Conservation (phyloP, 2,797 vertebrate genomes). For the Eurystomus glaucurus region DNA sequence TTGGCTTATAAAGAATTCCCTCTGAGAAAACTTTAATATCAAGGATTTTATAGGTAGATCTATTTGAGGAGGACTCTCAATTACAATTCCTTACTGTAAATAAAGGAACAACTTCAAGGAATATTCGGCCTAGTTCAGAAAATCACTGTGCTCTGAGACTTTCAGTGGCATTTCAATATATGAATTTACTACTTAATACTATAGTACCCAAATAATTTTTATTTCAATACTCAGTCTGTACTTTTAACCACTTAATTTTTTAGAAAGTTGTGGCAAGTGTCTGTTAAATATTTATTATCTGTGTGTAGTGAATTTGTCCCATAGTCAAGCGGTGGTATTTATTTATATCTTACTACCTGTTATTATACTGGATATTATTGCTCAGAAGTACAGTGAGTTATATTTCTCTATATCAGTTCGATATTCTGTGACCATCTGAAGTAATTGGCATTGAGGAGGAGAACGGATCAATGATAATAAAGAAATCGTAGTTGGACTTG, state of each 20-base stretch:
- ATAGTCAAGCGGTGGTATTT: neutral
- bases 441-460: slow-evolving; percentile 30
- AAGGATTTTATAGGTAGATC: neutral
- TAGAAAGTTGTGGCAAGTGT: neutral
- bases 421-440: slow-evolving; percentile 33
- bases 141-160: neutral
- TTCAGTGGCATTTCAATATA: neutral
- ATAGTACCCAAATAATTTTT: neutral
- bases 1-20: neutral
- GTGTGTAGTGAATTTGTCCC: neutral
- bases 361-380: neutral
- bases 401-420: slow-evolving; percentile 37
- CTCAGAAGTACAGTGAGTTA: neutral
- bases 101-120: neutral
- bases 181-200: neutral
- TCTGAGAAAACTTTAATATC: neutral
- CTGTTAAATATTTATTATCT: neutral
- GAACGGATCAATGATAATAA: slow-evolving; percentile 18
- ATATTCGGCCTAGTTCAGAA: neutral
- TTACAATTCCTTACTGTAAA: neutral
- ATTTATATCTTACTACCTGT: neutral
- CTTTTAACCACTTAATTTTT: neutral
- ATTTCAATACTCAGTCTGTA: neutral
- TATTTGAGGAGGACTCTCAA: neutral
- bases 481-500: slow-evolving; percentile 29